phyloP scores from a whole-genome alignment of 2,113 vertebrate species.

The Alectura lathami region DNA sequence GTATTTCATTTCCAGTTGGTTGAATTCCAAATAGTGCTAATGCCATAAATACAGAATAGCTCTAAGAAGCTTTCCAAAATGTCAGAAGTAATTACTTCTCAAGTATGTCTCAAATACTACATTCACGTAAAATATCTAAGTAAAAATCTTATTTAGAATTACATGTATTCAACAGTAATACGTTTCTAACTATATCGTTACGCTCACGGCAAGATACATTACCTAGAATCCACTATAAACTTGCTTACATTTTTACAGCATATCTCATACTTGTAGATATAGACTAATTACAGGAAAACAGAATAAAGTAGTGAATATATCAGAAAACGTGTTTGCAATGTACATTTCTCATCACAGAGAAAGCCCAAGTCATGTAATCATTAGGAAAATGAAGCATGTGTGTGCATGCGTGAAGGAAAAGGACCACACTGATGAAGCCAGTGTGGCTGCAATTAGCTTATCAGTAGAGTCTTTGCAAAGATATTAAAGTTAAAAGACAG shows the following conservation, averaged over 20 bases:
- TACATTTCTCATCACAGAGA: neutral
- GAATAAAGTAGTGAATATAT: neutral
- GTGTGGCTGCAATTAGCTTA: neutral
- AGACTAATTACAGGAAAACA: neutral
- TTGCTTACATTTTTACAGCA: neutral
- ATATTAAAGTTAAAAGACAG: neutral
- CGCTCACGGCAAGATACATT: neutral
- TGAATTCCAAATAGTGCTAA: neutral
- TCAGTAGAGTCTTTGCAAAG: neutral
- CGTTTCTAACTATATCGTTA: neutral
- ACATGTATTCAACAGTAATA: neutral
- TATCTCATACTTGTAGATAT: neutral
- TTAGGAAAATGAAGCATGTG: neutral
- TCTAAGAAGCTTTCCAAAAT: neutral
- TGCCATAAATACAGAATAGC: neutral
- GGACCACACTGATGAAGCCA: neutral
- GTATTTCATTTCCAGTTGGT: neutral
- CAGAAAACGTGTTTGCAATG: neutral
- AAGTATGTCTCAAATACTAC: neutral
- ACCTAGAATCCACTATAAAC: neutral
- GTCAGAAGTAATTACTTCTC: neutral
- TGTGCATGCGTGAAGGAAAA: neutral
- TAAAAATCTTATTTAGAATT: neutral
- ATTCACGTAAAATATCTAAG: neutral
- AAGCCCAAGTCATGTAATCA: neutral